These are phyloP conservation scores for Diachasmimorpha longicaudata DNA, from an alignment of 1,140 invertebrate species.

Conservation along the genomic window DNA sequence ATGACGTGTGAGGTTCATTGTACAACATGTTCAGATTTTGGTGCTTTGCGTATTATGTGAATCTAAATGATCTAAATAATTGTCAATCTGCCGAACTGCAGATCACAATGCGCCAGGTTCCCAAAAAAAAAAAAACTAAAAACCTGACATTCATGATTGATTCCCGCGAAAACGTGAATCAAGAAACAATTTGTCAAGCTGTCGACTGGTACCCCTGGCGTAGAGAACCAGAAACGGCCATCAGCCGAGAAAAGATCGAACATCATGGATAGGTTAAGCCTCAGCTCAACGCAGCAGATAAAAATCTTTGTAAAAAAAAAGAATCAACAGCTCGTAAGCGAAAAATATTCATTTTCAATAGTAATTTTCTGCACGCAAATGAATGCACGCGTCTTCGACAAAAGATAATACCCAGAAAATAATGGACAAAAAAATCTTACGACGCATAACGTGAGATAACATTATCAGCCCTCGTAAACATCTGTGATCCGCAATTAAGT, in stretches of 20 bases:
- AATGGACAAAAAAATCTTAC: background rate
- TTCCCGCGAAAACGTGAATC: slow-evolving; percentile 60
- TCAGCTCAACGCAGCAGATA: slow-evolving; percentile 34
- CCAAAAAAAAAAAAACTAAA: background rate
- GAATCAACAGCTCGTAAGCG: slow-evolving; percentile 11
- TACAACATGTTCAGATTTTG: too few relatives aligned
- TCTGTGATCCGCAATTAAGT: slow-evolving; percentile 12
- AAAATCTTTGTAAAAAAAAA: slow-evolving; percentile 34
- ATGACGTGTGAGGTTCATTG: too few relatives aligned
- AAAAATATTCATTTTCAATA: slow-evolving; percentile 7
- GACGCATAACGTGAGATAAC: background rate
- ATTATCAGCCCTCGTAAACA: background rate
- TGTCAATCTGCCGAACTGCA: background rate
- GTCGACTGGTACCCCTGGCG: slow-evolving; percentile 30
- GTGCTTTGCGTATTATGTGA: too few relatives aligned
- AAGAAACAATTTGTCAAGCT: slow-evolving; percentile 60
- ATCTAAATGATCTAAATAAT: background rate
- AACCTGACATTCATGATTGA: slow-evolving; percentile 53
- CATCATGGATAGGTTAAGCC: slow-evolving; percentile 8
- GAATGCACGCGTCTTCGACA: background rate
- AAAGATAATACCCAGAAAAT: background rate
- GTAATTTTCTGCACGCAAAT: slow-evolving; percentile 29
- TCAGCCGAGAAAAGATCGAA: slow-evolving; percentile 21
- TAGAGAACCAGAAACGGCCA: background rate
- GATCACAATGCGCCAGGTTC: background rate